Base-by-base conservation (phyloP, 2,113 vertebrate species). In the Psilopogon haemacephalus region DNA sequence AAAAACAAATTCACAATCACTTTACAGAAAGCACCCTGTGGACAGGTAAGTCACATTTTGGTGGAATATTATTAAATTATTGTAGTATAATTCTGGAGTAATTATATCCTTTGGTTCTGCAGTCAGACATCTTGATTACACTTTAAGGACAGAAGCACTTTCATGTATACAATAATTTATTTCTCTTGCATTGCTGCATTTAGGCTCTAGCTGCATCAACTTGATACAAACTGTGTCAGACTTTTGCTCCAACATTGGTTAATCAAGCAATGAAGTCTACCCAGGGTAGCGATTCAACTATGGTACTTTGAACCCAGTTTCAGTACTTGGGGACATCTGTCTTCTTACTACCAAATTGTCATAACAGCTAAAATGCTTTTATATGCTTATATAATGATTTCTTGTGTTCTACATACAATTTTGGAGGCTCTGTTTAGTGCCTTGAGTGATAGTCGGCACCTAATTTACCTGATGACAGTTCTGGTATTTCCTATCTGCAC, bases 1-100 rank as follows among this genome's bases (percentile, higher is more conserved):
- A 97, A 97, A 97, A 98, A 98, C 94, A 99, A 97, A 96, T 99
- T 99, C 94, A 98, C 98, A 5, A 94, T 99, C 86, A 99, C 98
- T 21, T 96, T 99, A 93, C 98, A 99, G 95, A 99, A 99, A 92
- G 96, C 98, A 42, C 98, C 98, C 86, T 99, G 99, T 97, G 98
- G 98, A 56, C 98, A 99, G 98, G 99, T 99, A 98, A 97, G 64
- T 63, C 15, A 58, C 1, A 7, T 75, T 79, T 88, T 88, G 75
- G 40, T 83, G 33, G 1, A 60, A 95, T 30, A 20, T 54, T 83
- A 63, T 42, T 59, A 58, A 80, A 50, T 56, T 44, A 27, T n/a
- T 83, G 18, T 67, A 75, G 35, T 56, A 27, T 70, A 77, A 40
- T 81, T 81, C 32, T 48, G 40, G 38, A 78, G 19, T 76, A 56